These are phyloP conservation scores for Barbus barbus DNA, from an alignment of 2,113 vertebrate species.

Conservation along the genomic window DNA sequence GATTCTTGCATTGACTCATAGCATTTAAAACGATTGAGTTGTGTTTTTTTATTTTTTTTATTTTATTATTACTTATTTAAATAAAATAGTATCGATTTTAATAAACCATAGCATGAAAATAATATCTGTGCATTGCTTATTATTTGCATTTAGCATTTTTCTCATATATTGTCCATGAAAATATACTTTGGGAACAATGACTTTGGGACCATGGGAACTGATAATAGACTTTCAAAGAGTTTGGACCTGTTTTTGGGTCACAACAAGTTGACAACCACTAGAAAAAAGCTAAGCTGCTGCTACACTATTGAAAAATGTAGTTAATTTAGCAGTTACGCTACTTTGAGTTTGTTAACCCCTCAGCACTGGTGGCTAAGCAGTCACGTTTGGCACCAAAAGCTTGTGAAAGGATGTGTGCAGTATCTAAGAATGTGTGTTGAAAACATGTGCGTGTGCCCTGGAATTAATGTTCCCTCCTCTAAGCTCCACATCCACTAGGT, in stretches of 20 bases:
- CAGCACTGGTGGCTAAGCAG: background rate
- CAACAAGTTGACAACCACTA: background rate
- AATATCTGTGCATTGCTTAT: background rate
- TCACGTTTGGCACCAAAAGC: background rate
- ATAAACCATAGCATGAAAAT: background rate
- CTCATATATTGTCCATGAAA: background rate
- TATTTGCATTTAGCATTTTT: background rate
- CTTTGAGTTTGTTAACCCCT: background rate
- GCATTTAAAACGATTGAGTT: background rate
- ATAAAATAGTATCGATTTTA: background rate
- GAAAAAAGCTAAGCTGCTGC: background rate
- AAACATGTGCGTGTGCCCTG: background rate
- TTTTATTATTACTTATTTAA: background rate
- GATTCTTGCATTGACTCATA: background rate
- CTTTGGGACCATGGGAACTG: background rate
- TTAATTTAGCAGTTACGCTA: background rate
- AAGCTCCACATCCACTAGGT: conserved; percentile 12
- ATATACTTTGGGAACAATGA: too few relatives aligned
- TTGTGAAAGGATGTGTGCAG: background rate
- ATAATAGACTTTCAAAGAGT: background rate
- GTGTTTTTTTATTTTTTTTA: background rate
- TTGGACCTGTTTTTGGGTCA: background rate
- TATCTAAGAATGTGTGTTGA: conserved; percentile 24
- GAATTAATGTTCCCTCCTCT: conserved; percentile 27
- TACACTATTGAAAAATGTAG: background rate